Base-by-base conservation (phyloP, 2,113 vertebrate species). In the Oryzias curvinotus region DNA sequence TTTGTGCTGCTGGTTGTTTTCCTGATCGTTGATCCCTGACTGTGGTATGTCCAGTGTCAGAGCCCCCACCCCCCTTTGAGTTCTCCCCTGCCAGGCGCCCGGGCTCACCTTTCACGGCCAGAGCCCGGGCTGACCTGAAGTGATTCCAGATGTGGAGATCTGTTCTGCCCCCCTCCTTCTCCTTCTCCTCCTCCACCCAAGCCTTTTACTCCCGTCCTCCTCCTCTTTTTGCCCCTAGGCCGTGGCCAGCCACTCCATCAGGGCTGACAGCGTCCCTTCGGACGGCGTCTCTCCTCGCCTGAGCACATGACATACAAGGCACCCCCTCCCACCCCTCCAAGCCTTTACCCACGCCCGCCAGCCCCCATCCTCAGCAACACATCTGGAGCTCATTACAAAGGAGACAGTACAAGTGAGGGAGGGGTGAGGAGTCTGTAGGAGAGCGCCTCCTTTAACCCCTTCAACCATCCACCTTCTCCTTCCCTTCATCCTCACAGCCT, bases 331-430 rank as follows among this genome's bases (percentile, higher is more conserved):
- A 52, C 57, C 57, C 6, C 54, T 50, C 0, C 55, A n/a, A 3
- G 21, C 49, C 12, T 51, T 7, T 25, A 36, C 36, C 36, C 36
- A 36, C 36, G 36, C 36, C 36, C 36, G 36, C 36, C 36, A 36
- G 36, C 80, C 82, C 75, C 75, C 59, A 68, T 71, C 80, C 83
- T 82, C 81, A 87, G 84, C 86, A 74, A 59, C 89, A 91, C 92
- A 93, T 92, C 91, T 93, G 92, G 92, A 90, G 79, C 85, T 88
- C 87, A 90, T 92, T 92, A 92, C 75, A 83, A 76, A 86, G 90
- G 90, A 91, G 90, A 92, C 92, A 90, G 91, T 85, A 49, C 67
- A 77, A 88, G 85, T 65, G 81, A 87, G 88, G 80, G 82, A 74
- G 83, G 82, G 82, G 77, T 56, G 67, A 74, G 64, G 83, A 74